Conservation (phyloP, 2,113 vertebrate species). For the Lasiurus cinereus region DNA sequence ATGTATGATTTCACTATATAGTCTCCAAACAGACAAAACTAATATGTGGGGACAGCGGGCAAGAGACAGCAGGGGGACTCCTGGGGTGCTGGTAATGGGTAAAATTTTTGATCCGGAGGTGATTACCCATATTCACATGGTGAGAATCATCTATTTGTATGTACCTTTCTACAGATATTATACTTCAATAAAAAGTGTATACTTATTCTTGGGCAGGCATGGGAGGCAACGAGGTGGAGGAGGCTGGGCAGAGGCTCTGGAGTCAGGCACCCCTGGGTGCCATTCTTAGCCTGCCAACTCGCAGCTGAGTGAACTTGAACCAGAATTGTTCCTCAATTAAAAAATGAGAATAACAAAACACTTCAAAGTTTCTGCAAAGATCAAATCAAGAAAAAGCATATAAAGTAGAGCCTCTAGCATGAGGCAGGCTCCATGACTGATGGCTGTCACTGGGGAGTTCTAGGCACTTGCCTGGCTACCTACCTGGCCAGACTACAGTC, state of each 20-base stretch:
- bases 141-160: accelerated
- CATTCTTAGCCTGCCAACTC: background rate
- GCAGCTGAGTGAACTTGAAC: background rate
- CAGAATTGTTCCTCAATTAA: background rate
- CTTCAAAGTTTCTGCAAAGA: background rate
- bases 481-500: background rate
- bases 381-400: background rate
- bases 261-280: background rate
- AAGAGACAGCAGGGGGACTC: background rate
- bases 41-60: background rate
- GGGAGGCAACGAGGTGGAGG: background rate
- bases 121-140: accelerated
- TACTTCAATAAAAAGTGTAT: background rate
- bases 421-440: background rate
- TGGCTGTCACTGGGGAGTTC: background rate
- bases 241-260: background rate
- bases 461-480: background rate
- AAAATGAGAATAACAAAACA: background rate
- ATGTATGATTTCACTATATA: background rate
- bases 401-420: no score
- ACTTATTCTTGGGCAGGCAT: background rate
- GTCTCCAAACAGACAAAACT: background rate
- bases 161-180: background rate
- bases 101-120: no score
- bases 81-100: background rate